phyloP scores from a whole-genome alignment of 2,797 vertebrate species.

The Pristis pectinata region DNA sequence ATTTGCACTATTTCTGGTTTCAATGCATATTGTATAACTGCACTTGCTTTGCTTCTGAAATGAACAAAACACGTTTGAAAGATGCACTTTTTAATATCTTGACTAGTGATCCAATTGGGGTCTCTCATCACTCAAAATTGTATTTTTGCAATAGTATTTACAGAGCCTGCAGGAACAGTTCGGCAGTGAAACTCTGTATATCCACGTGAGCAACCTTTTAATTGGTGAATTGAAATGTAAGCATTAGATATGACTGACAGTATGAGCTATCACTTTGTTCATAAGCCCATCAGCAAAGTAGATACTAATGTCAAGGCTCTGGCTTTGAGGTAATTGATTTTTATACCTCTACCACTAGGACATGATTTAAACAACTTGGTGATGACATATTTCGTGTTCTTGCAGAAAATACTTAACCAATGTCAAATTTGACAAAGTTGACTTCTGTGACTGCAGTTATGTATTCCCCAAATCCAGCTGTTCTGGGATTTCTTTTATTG shows the following conservation, averaged over 20 bases:
- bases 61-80: slow-evolving; percentile 75
- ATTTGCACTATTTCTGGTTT: slow-evolving; percentile 74
- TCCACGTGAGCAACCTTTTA: slow-evolving; percentile 86
- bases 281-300: slow-evolving; percentile 82
- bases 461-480: slow-evolving; percentile 85
- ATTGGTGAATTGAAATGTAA: slow-evolving; percentile 85
- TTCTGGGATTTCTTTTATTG: slow-evolving; percentile 84
- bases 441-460: slow-evolving; percentile 85
- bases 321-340: slow-evolving; percentile 84
- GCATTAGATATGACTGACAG: slow-evolving; percentile 86
- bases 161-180: slow-evolving; percentile 76
- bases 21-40: slow-evolving; percentile 69
- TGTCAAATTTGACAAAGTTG: slow-evolving; percentile 80
- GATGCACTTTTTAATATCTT: slow-evolving; percentile 81
- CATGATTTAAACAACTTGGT: slow-evolving; percentile 80
- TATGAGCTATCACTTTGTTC: slow-evolving; percentile 79
- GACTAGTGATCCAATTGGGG: slow-evolving; percentile 84
- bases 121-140: slow-evolving; percentile 89
- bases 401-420: slow-evolving; percentile 78
- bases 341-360: slow-evolving; percentile 86
- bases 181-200: slow-evolving; percentile 84
- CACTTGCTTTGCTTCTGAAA: slow-evolving; percentile 71
- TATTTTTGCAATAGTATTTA: slow-evolving; percentile 88
- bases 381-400: slow-evolving; percentile 67
- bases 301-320: slow-evolving; percentile 86